Percentiles rank a stretch among this genome's conserved stretches.
Conservation (phyloP, 2,113 vertebrate genomes). For the Clarias macrocephalus region DNA sequence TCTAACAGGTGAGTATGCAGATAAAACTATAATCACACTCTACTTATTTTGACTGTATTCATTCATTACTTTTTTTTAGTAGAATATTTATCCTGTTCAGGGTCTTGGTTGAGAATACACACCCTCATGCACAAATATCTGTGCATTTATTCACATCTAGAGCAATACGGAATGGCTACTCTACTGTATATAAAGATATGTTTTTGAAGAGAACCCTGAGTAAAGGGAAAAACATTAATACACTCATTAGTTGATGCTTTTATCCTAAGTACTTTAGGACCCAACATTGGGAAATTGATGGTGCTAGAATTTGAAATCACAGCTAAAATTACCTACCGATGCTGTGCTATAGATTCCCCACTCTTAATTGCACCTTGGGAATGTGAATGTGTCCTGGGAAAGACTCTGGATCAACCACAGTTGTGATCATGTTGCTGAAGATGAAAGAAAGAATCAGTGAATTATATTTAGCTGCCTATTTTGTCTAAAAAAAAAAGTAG, state of each 20-base stretch:
- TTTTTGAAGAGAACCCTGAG: neutral
- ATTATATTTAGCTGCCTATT: neutral
- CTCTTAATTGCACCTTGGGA: neutral
- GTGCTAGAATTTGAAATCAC: neutral
- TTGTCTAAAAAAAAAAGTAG: neutral
- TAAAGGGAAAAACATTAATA: neutral
- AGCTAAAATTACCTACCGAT: neutral
- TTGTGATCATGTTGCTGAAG: neutral
- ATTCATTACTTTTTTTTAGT: neutral
- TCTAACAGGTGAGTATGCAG: constrained; percentile 48
- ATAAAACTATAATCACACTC: neutral
- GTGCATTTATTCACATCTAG: neutral
- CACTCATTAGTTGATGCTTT: neutral
- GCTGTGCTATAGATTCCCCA: neutral
- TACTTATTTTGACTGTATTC: neutral
- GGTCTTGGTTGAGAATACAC: neutral
- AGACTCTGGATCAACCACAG: neutral
- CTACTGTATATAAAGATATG: neutral
- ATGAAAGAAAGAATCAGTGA: neutral
- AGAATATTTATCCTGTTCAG: neutral
- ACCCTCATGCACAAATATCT: neutral
- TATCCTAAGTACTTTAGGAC: neutral
- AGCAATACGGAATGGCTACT: neutral
- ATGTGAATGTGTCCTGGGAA: neutral
- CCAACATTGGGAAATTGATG: neutral